Base-by-base conservation (phyloP, 2,797 vertebrate genomes). In the Pachyuromys duprasi region DNA sequence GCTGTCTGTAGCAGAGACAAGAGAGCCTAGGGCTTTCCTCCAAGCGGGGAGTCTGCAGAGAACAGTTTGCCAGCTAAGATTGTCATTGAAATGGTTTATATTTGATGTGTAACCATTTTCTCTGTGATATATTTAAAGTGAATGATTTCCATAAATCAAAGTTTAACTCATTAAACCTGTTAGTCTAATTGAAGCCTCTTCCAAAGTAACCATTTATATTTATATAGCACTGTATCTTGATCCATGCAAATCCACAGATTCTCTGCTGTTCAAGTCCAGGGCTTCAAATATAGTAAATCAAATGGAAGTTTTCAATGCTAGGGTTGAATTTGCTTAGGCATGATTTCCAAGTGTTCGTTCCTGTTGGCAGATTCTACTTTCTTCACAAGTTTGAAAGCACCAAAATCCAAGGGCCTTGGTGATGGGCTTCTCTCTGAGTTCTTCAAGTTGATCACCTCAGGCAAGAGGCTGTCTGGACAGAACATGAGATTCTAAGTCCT, bases 131-230 rank as follows among this genome's bases (percentile, higher is more conserved):
- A 84, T 75, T 96, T 89, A 92, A 93, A 89, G 75, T 13, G n/a
- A 89, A 70, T 94, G 89, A 65, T 95, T 94, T 97, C 72, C 67
- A 88, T 39, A 93, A 88, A 96, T 93, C 95, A 83, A 90, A 97
- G 88, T 86, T 92, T 69, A 86, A 65, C 80, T 87, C 86, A 67
- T 95, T 91, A 91, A 93, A 87, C 82, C 81, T 82, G 84, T 82
- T 94, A 75, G 79, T 83, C 92, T 90, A 28, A 93, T 94, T 95
- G 82, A 90, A 96, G 42, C 86, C 88, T 94, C 33, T 95, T 95
- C 75, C 83, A 88, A 95, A 91, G 53, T 36, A 93, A 60, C 70
- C n/a, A 15, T 94, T 96, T 75, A 42, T 93, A 60, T 96, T 89
- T 93, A 39, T 79, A 36, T 8, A 87, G 70, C 49, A 74, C 80